Evolutionary conservation across 1,140 invertebrate genomes (phyloP).

Genomic region (Reticulitermes speratus): DNA sequence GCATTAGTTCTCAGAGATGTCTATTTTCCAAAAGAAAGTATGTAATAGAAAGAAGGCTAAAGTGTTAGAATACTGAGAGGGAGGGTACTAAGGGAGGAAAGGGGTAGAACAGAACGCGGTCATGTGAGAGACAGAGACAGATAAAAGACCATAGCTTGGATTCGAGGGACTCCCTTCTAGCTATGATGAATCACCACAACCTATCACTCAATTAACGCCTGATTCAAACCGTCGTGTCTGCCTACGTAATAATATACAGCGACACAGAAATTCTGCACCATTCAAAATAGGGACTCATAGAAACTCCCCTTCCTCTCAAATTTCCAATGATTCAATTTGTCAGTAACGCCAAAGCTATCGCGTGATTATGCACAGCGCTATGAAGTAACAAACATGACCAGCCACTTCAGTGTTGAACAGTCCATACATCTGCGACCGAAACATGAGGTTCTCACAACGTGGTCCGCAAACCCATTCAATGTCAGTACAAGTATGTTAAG

Average conservation of each 20-base stretch:
- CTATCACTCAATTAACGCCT: conserved; percentile 15
- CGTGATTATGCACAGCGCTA: no score
- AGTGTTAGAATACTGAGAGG: background rate
- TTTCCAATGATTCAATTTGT: background rate
- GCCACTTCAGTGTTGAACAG: background rate
- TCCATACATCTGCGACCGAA: no score
- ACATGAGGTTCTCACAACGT: no score
- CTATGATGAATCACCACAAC: conserved; percentile 2
- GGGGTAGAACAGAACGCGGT: background rate
- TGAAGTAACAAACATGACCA: background rate
- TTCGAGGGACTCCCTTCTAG: background rate
- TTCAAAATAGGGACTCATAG: background rate
- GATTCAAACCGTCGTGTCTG: background rate
- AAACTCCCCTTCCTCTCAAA: no score
- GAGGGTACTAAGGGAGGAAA: background rate
- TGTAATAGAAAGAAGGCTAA: background rate
- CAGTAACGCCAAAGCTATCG: background rate
- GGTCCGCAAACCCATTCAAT: no score
- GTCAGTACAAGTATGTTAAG: no score
- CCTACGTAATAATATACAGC: background rate
- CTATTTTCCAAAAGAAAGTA: background rate
- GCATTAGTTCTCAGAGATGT: no score
- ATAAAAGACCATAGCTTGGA: no score
- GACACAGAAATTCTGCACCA: no score
- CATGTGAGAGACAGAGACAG: no score